Evolutionary conservation across 2,888 invertebrate species (phyloP).

Genomic region (Lepidocyrtinus sp.): DNA sequence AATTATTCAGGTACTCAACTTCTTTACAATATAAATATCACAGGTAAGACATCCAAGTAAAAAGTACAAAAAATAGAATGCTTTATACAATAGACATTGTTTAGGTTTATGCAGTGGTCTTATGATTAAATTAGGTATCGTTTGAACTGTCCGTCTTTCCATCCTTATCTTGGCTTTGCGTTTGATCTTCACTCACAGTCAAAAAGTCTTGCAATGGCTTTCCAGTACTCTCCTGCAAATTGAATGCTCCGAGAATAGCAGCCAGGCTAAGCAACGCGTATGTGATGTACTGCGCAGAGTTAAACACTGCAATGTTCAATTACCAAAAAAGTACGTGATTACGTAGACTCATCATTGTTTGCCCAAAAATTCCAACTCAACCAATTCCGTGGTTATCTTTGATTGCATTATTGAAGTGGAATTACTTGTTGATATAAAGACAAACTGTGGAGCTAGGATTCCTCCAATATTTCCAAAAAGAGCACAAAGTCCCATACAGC

Average conservation of each 20-base stretch:
- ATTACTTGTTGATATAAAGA: constrained; percentile 63
- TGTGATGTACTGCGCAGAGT: constrained; percentile 56
- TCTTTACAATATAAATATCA: too few relatives aligned
- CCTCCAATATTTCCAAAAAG: constrained; percentile 65
- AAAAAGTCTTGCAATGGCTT: constrained; percentile 58
- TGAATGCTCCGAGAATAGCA: constrained; percentile 35
- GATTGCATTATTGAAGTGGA: neutral
- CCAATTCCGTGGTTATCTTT: neutral
- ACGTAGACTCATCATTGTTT: too few relatives aligned
- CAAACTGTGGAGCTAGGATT: constrained; percentile 62
- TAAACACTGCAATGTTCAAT: constrained; percentile 49
- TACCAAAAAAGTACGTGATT: too few relatives aligned
- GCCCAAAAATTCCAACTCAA: neutral
- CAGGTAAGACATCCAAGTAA: too few relatives aligned
- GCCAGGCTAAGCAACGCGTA: constrained; percentile 48
- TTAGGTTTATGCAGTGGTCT: too few relatives aligned
- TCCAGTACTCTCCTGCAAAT: constrained; percentile 57
- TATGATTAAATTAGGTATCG: too few relatives aligned
- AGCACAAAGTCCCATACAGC: constrained; percentile 62
- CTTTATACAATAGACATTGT: too few relatives aligned
- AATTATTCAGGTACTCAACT: too few relatives aligned
- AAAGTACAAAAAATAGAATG: too few relatives aligned
- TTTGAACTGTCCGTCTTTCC: neutral
- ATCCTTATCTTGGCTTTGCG: neutral
- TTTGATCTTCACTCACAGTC: neutral